Evolutionary conservation across 2,888 invertebrate genomes (phyloP), one percentile per base, ranked within the genome.

Genomic region (Ochropleura plecta): DNA sequence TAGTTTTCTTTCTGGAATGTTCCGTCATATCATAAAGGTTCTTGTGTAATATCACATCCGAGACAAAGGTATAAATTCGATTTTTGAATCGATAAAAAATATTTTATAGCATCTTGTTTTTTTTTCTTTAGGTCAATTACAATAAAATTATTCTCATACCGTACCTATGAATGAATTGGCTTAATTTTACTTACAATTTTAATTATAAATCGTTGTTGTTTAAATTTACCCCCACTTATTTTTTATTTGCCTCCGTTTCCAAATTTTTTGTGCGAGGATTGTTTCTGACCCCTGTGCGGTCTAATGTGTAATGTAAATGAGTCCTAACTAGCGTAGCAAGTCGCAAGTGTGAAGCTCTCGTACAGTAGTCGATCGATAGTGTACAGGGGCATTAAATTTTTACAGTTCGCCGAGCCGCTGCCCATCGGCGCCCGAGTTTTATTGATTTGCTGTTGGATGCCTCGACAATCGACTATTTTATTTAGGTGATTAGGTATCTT

Each of bases 371-470:
- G 88, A 92, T 93, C 92, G 91, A 92, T 93, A 91, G 87, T 87
- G 88, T 88, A 89, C 77, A 86, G 84, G 88, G 83, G 91, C 92
- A 93, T 93, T 91, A 91, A 91, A 89, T 90, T 92, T 93, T 93
- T 93, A 93, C 93, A 91, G 90, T 86, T 88, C 86, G 87, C 81
- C 88, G 91, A 85, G 88, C 87, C 81, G 89, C 82, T 90, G 88
- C 75, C 84, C 87, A 83, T 79, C 81, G 81, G 80, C 85, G 76
- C 84, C 85, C 78, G 81, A 84, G 83, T 88, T 86, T 86, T 93
- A 93, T 93, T 90, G 92, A 93, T 93, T 91, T 89, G 85, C 88
- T 90, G 89, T 91, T 82, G 85, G 74, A 81, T 79, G 78, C 84
- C 63, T 73, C 81, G 76, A 81, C 71, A 77, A 80, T 79, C 75